phyloP scores from a whole-genome alignment of 2,888 invertebrate species.

The Apodemia zela region DNA sequence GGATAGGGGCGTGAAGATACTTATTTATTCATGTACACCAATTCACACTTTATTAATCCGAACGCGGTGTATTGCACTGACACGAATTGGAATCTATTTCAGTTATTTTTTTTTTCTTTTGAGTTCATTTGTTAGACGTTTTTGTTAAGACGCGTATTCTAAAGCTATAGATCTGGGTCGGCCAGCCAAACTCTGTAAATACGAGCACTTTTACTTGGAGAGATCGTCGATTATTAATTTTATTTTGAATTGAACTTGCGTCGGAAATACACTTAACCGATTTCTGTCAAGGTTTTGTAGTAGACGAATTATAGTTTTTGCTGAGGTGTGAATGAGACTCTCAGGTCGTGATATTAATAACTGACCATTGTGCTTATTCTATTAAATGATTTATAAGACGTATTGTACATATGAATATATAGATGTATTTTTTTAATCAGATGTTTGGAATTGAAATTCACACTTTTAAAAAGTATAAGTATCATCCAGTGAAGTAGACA shows the following conservation, averaged over 20 bases:
- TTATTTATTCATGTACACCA: neutral
- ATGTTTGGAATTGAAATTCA: too few relatives aligned
- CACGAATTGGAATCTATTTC: constrained; percentile 41
- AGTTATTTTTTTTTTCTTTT: constrained; percentile 57
- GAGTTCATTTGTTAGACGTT: constrained; percentile 49
- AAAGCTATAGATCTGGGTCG: constrained; percentile 59
- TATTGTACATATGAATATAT: too few relatives aligned
- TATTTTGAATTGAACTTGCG: constrained; percentile 41
- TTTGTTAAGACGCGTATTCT: constrained; percentile 50
- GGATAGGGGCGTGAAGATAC: too few relatives aligned
- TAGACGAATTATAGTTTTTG: constrained; percentile 27
- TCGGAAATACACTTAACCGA: constrained; percentile 34
- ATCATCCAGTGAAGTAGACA: too few relatives aligned
- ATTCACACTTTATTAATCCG: constrained; percentile 13
- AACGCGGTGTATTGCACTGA: constrained; percentile 28
- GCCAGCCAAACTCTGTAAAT: constrained; percentile 54
- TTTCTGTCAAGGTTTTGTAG: constrained; percentile 32
- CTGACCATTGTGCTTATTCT: constrained; percentile 22
- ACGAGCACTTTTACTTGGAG: constrained; percentile 70
- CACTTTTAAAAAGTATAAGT: too few relatives aligned
- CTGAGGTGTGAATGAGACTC: constrained; percentile 7
- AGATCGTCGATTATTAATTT: constrained; percentile 55
- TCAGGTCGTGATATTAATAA: constrained; percentile 40
- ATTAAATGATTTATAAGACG: neutral
- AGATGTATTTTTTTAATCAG: too few relatives aligned